Percentiles rank a stretch among this genome's conserved stretches.
phyloP scores from a whole-genome alignment of 2,888 invertebrate genomes.

The Phasia obesa region DNA sequence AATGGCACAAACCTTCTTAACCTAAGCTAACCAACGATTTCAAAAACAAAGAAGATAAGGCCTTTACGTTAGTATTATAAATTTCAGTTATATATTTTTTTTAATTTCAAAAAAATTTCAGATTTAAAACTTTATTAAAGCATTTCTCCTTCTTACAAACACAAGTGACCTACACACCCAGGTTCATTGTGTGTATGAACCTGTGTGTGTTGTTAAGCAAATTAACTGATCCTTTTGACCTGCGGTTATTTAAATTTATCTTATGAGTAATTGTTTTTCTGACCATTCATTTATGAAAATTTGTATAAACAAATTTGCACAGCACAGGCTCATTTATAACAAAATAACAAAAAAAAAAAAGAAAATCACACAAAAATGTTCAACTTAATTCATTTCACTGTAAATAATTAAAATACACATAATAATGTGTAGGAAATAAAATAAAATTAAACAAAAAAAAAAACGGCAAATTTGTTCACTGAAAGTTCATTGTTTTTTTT shows the following conservation, averaged over 20 bases:
- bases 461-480: constrained; percentile 54
- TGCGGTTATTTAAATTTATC: constrained; percentile 65
- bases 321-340: constrained; percentile 21
- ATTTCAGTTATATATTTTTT: no score
- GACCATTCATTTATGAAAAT: constrained; percentile 66
- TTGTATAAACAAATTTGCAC: constrained; percentile 48
- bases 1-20: no score
- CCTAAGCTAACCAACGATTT: no score
- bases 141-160: neutral
- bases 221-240: constrained; percentile 65
- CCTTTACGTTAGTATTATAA: no score
- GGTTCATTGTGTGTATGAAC: constrained; percentile 2
- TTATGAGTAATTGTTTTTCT: constrained; percentile 61
- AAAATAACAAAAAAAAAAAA: constrained; percentile 3
- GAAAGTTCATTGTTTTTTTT: constrained; percentile 32
- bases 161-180: constrained; percentile 57
- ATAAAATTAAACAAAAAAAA: constrained; percentile 42
- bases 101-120: neutral
- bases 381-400: constrained; percentile 67
- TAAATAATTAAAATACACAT: constrained; percentile 72
- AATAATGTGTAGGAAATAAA: constrained; percentile 35
- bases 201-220: constrained; percentile 45
- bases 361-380: constrained; percentile 9
- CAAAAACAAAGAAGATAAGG: no score
- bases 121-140: constrained; percentile 7